Conservation (phyloP, 2,888 invertebrate species). For the Calameuta filiformis region DNA sequence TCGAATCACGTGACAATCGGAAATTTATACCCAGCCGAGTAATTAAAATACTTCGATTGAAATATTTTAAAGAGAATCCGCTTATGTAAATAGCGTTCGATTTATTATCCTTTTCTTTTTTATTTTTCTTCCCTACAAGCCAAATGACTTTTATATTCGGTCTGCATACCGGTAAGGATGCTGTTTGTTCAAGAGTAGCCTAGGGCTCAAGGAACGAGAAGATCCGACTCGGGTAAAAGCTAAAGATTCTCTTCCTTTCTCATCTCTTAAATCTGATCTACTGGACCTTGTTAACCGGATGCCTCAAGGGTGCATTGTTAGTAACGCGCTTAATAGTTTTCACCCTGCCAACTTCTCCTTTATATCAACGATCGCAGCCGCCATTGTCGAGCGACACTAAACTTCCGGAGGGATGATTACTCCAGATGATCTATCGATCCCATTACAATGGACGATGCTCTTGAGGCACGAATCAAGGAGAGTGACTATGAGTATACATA, state of each 20-base stretch:
- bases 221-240: conserved; percentile 13
- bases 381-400: neutral
- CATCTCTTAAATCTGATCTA: conserved; percentile 21
- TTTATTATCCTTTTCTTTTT: neutral
- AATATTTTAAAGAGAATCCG: neutral
- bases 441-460: neutral
- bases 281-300: conserved; percentile 36
- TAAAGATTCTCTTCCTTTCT: conserved; percentile 13
- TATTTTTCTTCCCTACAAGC: neutral
- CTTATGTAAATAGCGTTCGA: neutral
- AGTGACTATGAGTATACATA: neutral
- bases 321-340: conserved; percentile 21
- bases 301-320: conserved; percentile 29
- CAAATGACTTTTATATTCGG: conserved; percentile 25
- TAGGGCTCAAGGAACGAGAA: conserved; percentile 19
- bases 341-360: neutral
- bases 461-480: neutral
- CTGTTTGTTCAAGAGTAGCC: conserved; percentile 36
- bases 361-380: neutral
- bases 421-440: neutral
- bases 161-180: conserved; percentile 19
- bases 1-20: neutral
- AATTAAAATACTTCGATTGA: neutral
- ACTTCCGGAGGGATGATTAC: neutral
- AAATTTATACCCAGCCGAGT: neutral